Conservation (phyloP, 2,113 vertebrate genomes). For the Albula goreensis region DNA sequence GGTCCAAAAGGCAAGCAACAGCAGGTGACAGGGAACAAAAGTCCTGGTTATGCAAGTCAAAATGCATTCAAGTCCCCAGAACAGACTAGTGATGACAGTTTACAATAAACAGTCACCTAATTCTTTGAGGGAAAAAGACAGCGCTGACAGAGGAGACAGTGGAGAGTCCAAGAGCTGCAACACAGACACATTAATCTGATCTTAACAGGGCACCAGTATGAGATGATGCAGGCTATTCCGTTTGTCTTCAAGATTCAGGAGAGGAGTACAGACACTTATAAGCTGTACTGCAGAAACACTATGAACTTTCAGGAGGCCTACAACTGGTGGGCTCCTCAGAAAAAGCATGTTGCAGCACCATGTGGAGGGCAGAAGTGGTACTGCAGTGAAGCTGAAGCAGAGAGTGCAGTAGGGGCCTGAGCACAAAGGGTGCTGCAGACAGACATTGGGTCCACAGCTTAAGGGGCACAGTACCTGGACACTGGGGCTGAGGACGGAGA, state of each 20-base stretch:
- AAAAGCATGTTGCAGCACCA: background rate
- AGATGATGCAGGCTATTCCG: background rate
- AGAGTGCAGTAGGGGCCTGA: background rate
- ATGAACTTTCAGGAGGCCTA: background rate
- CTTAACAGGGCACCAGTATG: background rate
- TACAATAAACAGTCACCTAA: background rate
- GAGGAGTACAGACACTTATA: background rate
- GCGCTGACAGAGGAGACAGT: background rate
- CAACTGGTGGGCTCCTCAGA: background rate
- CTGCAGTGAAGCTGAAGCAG: background rate
- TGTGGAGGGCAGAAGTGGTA: background rate
- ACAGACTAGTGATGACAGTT: background rate
- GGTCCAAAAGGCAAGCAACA: background rate
- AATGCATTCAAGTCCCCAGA: background rate
- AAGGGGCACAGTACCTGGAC: constrained; percentile 48
- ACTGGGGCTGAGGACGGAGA: constrained; percentile 19
- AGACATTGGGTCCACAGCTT: background rate
- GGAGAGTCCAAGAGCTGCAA: background rate
- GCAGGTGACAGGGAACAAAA: background rate
- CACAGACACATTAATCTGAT: background rate
- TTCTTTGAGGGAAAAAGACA: background rate
- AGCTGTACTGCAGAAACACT: background rate
- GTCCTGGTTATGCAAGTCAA: background rate
- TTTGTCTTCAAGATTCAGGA: background rate
- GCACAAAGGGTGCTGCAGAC: background rate